Conservation (phyloP, 2,888 invertebrate genomes). For the Cerastoderma edule region DNA sequence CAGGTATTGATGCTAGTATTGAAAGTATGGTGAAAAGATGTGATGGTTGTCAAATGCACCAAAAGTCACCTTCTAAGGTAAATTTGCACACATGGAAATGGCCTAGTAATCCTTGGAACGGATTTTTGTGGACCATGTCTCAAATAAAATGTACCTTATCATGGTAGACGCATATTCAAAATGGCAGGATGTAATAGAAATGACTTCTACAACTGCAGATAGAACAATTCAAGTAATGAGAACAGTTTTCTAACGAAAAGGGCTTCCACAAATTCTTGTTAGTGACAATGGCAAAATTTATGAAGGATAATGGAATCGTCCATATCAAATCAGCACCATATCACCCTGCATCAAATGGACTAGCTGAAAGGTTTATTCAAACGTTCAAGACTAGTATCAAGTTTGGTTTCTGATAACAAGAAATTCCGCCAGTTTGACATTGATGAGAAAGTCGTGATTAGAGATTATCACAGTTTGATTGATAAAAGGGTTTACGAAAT, state of each 20-base stretch:
- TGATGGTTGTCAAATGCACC: slow-evolving; percentile 29
- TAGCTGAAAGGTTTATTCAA: slow-evolving; percentile 53
- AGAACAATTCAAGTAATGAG: slow-evolving; percentile 43
- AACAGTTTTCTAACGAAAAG: slow-evolving; percentile 45
- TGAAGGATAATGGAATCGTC: slow-evolving; percentile 47
- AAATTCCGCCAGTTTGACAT: too few relatives aligned
- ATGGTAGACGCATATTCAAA: slow-evolving; percentile 79
- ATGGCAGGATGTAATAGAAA: slow-evolving; percentile 80
- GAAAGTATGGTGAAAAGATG: slow-evolving; percentile 65
- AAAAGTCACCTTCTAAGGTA: slow-evolving; percentile 58
- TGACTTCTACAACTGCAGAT: slow-evolving; percentile 42
- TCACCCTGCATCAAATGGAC: slow-evolving; percentile 53
- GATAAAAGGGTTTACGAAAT: too few relatives aligned
- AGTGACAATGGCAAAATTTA: slow-evolving; percentile 53
- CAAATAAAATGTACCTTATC: slow-evolving; percentile 72
- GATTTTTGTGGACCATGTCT: slow-evolving; percentile 67
- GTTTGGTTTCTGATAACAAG: too few relatives aligned
- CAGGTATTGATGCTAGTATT: slow-evolving; percentile 58
- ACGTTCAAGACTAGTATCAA: slow-evolving; percentile 53
- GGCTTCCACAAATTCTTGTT: slow-evolving; percentile 44
- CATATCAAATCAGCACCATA: slow-evolving; percentile 48
- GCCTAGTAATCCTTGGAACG: too few relatives aligned
- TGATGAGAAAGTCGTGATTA: too few relatives aligned
- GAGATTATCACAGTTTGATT: too few relatives aligned
- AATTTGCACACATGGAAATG: too few relatives aligned